phyloP scores from a whole-genome alignment of 2,888 invertebrate genomes.

The Tholera decimalis region DNA sequence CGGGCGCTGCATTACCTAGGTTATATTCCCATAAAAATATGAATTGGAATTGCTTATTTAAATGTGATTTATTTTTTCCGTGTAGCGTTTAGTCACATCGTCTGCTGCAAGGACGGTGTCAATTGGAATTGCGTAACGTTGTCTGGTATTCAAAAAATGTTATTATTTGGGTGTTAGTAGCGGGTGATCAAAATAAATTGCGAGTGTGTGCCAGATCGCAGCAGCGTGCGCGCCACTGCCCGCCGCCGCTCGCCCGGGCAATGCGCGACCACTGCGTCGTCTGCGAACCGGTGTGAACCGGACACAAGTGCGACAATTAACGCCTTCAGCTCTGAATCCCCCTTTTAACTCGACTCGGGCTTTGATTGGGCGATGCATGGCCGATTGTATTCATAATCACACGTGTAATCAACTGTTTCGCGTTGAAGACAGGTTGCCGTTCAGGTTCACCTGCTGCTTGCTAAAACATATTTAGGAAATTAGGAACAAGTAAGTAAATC shows the following conservation, averaged over 20 bases:
- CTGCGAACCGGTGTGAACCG: constrained; percentile 50
- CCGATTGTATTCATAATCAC: not conserved
- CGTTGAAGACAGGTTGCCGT: not conserved
- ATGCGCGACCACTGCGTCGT: constrained; percentile 48
- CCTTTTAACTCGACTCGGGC: constrained; percentile 16
- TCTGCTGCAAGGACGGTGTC: constrained; percentile 68
- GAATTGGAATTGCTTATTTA: constrained; percentile 14
- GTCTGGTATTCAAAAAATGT: constrained; percentile 87
- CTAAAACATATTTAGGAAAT: too few species aligned
- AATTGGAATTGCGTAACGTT: constrained; percentile 77
- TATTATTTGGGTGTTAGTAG: constrained; percentile 81
- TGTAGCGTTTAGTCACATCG: constrained; percentile 10
- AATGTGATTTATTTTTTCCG: constrained; percentile 8
- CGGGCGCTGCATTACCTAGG: constrained; percentile 12
- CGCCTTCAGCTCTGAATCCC: constrained; percentile 48
- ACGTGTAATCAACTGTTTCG: not conserved
- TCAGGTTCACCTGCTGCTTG: too few species aligned
- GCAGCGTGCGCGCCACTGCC: constrained; percentile 38
- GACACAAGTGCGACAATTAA: constrained; percentile 54
- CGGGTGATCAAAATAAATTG: constrained; percentile 84
- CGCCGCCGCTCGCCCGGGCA: constrained; percentile 60
- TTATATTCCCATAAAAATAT: constrained; percentile 23
- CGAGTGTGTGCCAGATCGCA: constrained; percentile 77
- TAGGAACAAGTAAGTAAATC: too few species aligned
- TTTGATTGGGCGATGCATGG: constrained; percentile 8